Conservation (phyloP, 2,888 invertebrate species). For the Mechanitis mazaeus region DNA sequence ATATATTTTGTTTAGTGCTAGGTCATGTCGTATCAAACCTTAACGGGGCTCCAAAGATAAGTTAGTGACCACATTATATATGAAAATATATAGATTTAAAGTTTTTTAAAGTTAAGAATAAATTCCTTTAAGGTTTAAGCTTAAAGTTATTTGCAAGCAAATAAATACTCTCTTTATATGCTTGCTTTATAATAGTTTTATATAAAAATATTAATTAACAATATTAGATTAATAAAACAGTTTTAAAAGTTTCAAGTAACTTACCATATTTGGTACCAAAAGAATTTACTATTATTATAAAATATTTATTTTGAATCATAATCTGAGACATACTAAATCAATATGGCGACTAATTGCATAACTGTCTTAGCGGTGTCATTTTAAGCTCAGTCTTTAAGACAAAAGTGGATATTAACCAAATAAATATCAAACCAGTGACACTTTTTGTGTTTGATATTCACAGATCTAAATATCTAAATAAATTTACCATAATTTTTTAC, state of each 20-base stretch:
- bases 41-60: constrained; percentile 13
- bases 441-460: constrained; percentile 38
- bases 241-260: too few relatives aligned
- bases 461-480: constrained; percentile 22
- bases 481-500: neutral
- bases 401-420: constrained; percentile 47
- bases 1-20: constrained; percentile 59
- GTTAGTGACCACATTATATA: neutral
- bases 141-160: too few relatives aligned
- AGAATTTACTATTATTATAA: neutral
- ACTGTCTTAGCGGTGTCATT: too few relatives aligned
- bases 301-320: constrained; percentile 33
- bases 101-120: too few relatives aligned
- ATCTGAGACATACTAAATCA: constrained; percentile 20
- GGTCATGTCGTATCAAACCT: constrained; percentile 47
- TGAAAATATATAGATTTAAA: too few relatives aligned
- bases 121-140: too few relatives aligned
- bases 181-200: too few relatives aligned
- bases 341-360: too few relatives aligned
- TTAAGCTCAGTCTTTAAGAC: constrained; percentile 34
- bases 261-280: too few relatives aligned
- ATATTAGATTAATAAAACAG: too few relatives aligned
- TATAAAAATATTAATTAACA: too few relatives aligned
- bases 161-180: too few relatives aligned
- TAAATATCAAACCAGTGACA: constrained; percentile 42